phyloP scores from a whole-genome alignment of 37 sponge, comb jelly and placozoan genomes.

The Beroe forskalii region DNA sequence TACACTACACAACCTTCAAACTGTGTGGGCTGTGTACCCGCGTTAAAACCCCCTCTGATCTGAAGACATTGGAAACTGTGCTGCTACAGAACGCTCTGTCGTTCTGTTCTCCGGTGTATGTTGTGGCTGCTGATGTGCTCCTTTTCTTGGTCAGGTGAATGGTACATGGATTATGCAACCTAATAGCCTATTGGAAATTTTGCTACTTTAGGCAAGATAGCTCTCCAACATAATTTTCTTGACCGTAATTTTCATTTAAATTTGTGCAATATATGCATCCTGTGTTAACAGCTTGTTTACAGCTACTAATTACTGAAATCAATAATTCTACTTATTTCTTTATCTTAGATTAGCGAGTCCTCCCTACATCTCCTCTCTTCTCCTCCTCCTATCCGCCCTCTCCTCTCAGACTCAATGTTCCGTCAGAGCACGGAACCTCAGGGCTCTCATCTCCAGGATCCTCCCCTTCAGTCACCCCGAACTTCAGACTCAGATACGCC shows the following conservation, averaged over 20 bases:
- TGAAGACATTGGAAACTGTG: background rate
- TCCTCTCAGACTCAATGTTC: background rate
- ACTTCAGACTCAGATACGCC: background rate
- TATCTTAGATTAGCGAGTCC: background rate
- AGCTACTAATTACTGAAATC: too few species aligned
- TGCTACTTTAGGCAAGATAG: too few species aligned
- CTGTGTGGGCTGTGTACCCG: background rate
- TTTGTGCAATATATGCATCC: too few species aligned
- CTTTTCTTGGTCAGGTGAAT: slow-evolving; percentile 9
- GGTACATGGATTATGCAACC: background rate
- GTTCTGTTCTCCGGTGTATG: background rate
- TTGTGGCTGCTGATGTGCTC: background rate
- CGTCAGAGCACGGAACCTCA: background rate
- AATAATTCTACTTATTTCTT: too few species aligned
- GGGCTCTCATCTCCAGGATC: background rate
- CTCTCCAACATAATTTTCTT: too few species aligned
- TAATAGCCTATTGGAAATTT: too few species aligned
- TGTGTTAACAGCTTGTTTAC: too few species aligned
- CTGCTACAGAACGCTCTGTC: background rate
- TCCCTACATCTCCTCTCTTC: background rate
- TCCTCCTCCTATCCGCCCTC: background rate
- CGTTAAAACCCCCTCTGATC: background rate
- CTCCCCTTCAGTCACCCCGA: background rate
- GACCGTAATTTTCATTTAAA: background rate
- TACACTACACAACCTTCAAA: background rate